Percentiles rank a stretch among this genome's conserved stretches.
Conservation (phyloP, 2,888 invertebrate species). For the Dryobota labecula region DNA sequence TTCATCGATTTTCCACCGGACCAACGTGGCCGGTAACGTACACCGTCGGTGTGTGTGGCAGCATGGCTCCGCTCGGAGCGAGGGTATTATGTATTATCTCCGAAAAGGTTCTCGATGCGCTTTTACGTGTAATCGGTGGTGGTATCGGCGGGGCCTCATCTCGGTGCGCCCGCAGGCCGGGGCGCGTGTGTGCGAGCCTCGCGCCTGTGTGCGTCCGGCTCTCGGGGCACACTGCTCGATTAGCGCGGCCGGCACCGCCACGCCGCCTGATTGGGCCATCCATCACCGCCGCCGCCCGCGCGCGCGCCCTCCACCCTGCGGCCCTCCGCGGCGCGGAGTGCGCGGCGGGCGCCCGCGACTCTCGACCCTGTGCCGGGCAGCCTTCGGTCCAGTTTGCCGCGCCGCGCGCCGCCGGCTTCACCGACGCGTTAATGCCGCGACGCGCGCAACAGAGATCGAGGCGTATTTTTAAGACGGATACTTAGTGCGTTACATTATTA, state of each 20-base stretch:
- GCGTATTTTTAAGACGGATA: slow-evolving; percentile 90
- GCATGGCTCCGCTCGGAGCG: slow-evolving; percentile 56
- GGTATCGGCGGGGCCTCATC: slow-evolving; percentile 67
- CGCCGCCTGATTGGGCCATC: slow-evolving; percentile 91
- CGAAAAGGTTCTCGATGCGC: slow-evolving; percentile 81
- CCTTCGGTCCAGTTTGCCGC: slow-evolving; percentile 66
- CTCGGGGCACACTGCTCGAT: slow-evolving; percentile 87
- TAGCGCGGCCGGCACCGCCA: slow-evolving; percentile 88
- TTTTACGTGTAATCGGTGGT: slow-evolving; percentile 80
- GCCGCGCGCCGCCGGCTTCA: slow-evolving; percentile 63
- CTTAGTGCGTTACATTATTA: slow-evolving; percentile 90
- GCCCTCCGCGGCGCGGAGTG: slow-evolving; percentile 76
- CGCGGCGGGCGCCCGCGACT: slow-evolving; percentile 68
- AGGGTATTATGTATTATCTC: slow-evolving; percentile 77
- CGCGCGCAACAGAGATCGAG: slow-evolving; percentile 86
- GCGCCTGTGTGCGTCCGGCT: slow-evolving; percentile 83
- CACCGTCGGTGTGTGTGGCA: slow-evolving; percentile 56
- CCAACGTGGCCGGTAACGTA: slow-evolving; percentile 54
- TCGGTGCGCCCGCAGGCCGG: slow-evolving; percentile 66
- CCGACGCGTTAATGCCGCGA: slow-evolving; percentile 82
- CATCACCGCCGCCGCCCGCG: slow-evolving; percentile 85
- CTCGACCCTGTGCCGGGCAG: slow-evolving; percentile 68
- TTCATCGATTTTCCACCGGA: slow-evolving; percentile 85
- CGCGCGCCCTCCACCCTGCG: slow-evolving; percentile 82
- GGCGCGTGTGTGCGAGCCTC: slow-evolving; percentile 73